phyloP scores from a whole-genome alignment of 2,113 vertebrate genomes.

The Isurus oxyrinchus region DNA sequence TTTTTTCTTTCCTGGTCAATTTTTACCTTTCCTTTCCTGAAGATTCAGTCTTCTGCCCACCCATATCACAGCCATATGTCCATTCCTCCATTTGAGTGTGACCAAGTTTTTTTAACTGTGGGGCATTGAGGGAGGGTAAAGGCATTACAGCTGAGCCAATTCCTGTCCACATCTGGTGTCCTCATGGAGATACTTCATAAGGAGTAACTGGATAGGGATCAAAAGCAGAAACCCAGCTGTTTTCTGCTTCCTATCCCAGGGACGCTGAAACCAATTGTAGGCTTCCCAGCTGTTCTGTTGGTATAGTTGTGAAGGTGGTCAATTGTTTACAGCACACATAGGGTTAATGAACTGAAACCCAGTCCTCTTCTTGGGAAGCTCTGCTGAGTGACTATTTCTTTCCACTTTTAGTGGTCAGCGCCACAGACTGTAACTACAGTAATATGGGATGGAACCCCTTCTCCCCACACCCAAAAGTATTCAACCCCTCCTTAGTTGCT shows the following conservation, averaged over 20 bases:
- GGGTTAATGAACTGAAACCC: background rate
- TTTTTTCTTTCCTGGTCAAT: no score
- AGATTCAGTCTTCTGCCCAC: no score
- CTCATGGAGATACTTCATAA: no score
- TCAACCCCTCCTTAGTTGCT: background rate
- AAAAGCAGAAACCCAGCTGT: no score
- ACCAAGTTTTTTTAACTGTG: background rate
- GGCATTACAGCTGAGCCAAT: no score
- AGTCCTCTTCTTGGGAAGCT: background rate
- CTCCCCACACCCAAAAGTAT: background rate
- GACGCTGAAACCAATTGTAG: background rate
- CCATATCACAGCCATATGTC: background rate
- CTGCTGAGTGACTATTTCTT: background rate
- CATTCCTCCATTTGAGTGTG: background rate
- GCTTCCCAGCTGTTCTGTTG: background rate
- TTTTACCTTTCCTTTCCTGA: no score
- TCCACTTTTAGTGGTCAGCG: background rate
- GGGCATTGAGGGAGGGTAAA: no score
- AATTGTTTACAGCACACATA: background rate
- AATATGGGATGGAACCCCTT: background rate
- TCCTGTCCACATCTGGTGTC: no score
- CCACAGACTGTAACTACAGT: background rate
- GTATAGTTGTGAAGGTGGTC: background rate
- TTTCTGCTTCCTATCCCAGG: background rate
- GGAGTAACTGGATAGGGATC: no score